A percentile compares a stretch with the other conserved stretches of the same genome.
These are phyloP conservation scores for Agapornis roseicollis DNA, from an alignment of 2,113 vertebrate species.

Conservation along the genomic window DNA sequence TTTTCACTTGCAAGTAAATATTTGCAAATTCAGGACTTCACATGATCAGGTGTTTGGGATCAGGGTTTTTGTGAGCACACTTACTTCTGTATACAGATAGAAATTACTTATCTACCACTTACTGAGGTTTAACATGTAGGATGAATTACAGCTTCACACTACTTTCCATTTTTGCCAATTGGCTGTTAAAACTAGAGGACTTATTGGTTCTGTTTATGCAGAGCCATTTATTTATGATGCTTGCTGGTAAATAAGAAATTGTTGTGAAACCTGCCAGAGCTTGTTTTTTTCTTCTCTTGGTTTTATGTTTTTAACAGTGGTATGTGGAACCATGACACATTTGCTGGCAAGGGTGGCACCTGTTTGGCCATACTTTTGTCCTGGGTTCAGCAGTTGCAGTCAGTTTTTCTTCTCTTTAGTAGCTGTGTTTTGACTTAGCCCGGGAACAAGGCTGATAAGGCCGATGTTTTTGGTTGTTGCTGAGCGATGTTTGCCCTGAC, in stretches of 20 bases:
- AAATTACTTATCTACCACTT: background rate
- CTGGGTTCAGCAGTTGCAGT: too few relatives aligned
- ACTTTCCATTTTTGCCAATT: background rate
- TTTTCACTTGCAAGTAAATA: background rate
- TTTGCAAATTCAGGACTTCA: background rate
- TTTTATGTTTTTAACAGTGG: background rate
- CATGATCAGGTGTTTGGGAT: background rate
- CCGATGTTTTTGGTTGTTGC: too few relatives aligned
- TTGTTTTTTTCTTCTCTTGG: background rate
- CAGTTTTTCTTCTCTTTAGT: too few relatives aligned
- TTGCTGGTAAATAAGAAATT: background rate
- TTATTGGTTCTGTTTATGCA: background rate
- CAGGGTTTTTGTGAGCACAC: background rate
- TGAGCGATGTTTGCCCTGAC: too few relatives aligned
- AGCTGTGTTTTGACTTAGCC: too few relatives aligned
- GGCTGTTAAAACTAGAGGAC: background rate
- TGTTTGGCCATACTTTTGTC: background rate
- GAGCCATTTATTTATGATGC: background rate
- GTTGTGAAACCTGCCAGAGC: background rate
- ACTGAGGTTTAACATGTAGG: background rate
- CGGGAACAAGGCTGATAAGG: too few relatives aligned
- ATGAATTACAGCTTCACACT: background rate
- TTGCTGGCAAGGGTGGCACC: background rate
- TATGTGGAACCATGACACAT: background rate
- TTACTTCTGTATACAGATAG: background rate